Evolutionary conservation across 2,797 vertebrate species (phyloP).

Genomic region (Gadopsis marmoratus): DNA sequence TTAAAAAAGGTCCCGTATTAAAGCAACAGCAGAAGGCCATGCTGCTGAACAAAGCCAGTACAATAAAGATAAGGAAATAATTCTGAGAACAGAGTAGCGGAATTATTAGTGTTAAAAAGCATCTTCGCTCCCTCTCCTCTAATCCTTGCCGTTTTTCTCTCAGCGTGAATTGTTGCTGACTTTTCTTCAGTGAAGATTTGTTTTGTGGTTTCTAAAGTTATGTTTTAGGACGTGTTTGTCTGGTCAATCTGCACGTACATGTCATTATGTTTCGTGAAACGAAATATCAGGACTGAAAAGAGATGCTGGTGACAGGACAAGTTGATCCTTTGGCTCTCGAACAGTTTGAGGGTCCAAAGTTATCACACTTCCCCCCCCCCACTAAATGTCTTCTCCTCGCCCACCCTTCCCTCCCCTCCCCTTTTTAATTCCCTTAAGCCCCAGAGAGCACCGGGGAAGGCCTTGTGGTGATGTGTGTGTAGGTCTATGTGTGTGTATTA

Average conservation of each 20-base stretch:
- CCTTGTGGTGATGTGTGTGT: constrained; percentile 40
- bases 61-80: not conserved
- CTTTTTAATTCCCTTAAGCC: constrained; percentile 65
- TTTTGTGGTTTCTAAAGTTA: not conserved
- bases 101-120: not conserved
- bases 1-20: not conserved
- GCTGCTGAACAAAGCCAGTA: not conserved
- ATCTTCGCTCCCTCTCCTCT: not conserved
- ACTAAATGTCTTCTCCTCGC: constrained; percentile 36
- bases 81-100: not conserved
- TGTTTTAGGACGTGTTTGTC: not conserved
- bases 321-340: constrained; percentile 25
- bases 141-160: not conserved
- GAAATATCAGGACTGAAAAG: not conserved
- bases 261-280: constrained; percentile 2
- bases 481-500: constrained; percentile 39
- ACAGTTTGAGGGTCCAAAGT: constrained; percentile 28
- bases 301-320: not conserved
- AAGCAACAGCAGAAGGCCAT: not conserved
- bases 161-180: not conserved
- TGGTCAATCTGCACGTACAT: not conserved
- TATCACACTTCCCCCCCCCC: constrained; percentile 33
- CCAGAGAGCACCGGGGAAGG: constrained; percentile 55
- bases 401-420: constrained; percentile 18
- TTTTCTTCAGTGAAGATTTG: not conserved